Conservation (phyloP, 2,113 vertebrate species). For the Spea bombifrons region DNA sequence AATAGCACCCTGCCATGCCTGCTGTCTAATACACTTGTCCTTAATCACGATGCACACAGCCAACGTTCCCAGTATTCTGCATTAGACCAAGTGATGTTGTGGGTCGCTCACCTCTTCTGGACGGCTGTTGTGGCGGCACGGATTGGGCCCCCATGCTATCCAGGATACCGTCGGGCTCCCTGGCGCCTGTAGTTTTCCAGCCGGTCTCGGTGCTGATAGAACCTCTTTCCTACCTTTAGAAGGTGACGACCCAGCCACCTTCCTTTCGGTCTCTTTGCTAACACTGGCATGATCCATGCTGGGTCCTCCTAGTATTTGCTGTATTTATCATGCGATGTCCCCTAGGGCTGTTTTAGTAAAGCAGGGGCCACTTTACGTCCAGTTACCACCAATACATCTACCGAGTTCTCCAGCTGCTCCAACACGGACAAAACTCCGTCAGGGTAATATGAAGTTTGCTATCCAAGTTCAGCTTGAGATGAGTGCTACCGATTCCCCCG, state of each 20-base stretch:
- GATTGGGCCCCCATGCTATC: neutral
- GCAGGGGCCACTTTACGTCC: neutral
- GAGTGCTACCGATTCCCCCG: neutral
- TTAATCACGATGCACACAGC: too few relatives aligned
- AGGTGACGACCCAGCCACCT: neutral
- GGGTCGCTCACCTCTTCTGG: neutral
- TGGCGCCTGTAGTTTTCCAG: neutral
- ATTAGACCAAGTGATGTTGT: too few relatives aligned
- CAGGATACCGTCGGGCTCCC: neutral
- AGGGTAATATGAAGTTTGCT: neutral
- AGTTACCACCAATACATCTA: too few relatives aligned
- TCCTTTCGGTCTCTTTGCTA: neutral
- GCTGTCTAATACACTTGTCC: too few relatives aligned
- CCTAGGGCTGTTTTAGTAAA: neutral
- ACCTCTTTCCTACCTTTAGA: neutral
- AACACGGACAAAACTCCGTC: neutral
- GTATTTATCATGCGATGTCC: neutral
- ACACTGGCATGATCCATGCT: neutral
- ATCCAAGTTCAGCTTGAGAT: neutral
- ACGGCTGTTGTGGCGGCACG: neutral
- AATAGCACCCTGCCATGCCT: too few relatives aligned
- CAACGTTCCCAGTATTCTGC: too few relatives aligned
- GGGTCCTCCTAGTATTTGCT: neutral
- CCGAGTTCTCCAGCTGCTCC: neutral
- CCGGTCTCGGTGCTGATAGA: too few relatives aligned